Evolutionary conservation across 2,888 invertebrate genomes (phyloP).

Genomic region (Argyresthia albistria): DNA sequence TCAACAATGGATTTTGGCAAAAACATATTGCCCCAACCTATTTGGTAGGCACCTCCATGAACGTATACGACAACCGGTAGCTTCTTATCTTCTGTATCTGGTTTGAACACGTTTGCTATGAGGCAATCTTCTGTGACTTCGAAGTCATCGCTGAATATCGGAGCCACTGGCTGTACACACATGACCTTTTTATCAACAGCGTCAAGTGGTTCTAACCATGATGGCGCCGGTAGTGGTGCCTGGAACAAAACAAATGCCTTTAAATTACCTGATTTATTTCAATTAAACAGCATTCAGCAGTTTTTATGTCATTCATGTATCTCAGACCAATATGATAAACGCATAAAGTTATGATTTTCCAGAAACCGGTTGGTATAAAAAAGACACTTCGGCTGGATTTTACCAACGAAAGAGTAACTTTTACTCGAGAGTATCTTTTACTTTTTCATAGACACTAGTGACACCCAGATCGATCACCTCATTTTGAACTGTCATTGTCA

Average conservation of each 20-base stretch:
- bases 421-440: too few relatives aligned
- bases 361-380: too few relatives aligned
- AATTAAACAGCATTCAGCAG: not conserved
- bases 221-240: slow-evolving; percentile 3
- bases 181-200: slow-evolving; percentile 2
- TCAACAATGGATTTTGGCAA: slow-evolving; percentile 12
- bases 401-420: too few relatives aligned
- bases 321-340: too few relatives aligned
- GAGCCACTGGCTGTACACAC: not conserved
- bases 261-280: not conserved
- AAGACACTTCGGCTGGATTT: too few relatives aligned
- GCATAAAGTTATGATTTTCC: too few relatives aligned
- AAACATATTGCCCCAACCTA: not conserved
- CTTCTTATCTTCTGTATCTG: not conserved
- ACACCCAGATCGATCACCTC: too few relatives aligned
- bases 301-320: not conserved
- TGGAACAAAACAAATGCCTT: not conserved
- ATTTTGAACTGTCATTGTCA: too few relatives aligned
- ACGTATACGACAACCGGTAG: slow-evolving; percentile 5
- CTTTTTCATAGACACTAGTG: too few relatives aligned
- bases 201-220: slow-evolving; percentile 3
- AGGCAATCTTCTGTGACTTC: slow-evolving; percentile 4
- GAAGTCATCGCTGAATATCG: not conserved
- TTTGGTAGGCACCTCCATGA: slow-evolving; percentile 1
- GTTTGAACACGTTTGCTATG: slow-evolving; percentile 4